Evolutionary conservation across 2,113 vertebrate genomes (phyloP).

Genomic region (Corythornis vintsioides): DNA sequence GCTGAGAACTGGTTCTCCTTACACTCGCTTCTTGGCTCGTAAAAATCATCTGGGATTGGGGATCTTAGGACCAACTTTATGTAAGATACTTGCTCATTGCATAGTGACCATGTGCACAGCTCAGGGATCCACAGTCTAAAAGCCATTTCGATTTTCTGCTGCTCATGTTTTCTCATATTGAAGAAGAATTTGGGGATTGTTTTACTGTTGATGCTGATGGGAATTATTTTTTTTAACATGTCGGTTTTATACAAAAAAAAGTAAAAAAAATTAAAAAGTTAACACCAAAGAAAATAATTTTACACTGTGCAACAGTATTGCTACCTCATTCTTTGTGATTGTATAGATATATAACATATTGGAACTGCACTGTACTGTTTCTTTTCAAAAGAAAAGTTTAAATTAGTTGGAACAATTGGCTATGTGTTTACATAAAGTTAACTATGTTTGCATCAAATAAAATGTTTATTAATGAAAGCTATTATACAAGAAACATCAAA

Average conservation of each 20-base stretch:
- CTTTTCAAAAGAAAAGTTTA: slow-evolving; percentile 55
- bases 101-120: slow-evolving; percentile 79
- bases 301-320: slow-evolving; percentile 54
- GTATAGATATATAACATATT: slow-evolving; percentile 35
- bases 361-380: slow-evolving; percentile 56
- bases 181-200: slow-evolving; percentile 5
- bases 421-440: slow-evolving; percentile 78
- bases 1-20: slow-evolving; percentile 59
- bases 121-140: slow-evolving; percentile 57
- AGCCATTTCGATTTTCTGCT: slow-evolving; percentile 12
- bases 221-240: neutral
- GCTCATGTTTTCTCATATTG: neutral
- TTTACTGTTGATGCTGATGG: slow-evolving; percentile 51
- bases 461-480: slow-evolving; percentile 86
- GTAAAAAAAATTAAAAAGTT: slow-evolving; percentile 44
- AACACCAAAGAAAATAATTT: slow-evolving; percentile 55
- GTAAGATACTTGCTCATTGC: slow-evolving; percentile 72
- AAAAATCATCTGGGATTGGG: slow-evolving; percentile 60
- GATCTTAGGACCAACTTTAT: slow-evolving; percentile 46
- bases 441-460: slow-evolving; percentile 81
- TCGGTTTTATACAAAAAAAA: slow-evolving; percentile 49
- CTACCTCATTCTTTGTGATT: slow-evolving; percentile 44
- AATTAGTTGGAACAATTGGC: slow-evolving; percentile 68
- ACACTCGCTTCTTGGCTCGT: slow-evolving; percentile 52
- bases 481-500: slow-evolving; percentile 85